Base-by-base conservation (phyloP, 2,888 invertebrate species). In the Urechis unicinctus region DNA sequence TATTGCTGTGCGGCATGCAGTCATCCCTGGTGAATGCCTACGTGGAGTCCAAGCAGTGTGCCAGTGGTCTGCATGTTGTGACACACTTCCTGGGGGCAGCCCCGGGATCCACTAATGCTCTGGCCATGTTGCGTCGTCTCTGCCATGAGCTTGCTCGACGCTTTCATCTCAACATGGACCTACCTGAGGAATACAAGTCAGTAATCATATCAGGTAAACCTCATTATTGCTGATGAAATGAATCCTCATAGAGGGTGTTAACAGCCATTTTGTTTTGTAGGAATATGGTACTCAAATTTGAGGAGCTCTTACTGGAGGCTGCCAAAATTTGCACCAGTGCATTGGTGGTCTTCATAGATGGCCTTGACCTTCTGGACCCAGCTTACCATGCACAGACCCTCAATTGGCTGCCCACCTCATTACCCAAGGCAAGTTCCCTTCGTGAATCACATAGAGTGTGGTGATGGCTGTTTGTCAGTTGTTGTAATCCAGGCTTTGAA, bases 301-400 rank as follows among this genome's bases (percentile, higher is more conserved):
- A 50, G 9, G 69, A 72, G 46, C 56, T 74, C 50, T 57, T 75
- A 53, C 54, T 52, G 29, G 69, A 71, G 52, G 67, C 67, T 17
- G 67, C 63, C 2, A 53, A 57, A 6, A 28, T 63, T 44, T 65
- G 63, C 55, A 50, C 57, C 9, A 60, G 67, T 3, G 68, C 66
- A 1, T 59, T 78, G 9, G 64, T 74, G 5, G 41, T 79, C 6
- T 68, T 78, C 55, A 61, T 79, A n/a, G 79, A 79, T 65, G 78
- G 77, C 13, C 55, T 77, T 29, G 78, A 79, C 55, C 58, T 67
- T 30, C 70, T 78, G 66, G 69, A 73, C 30, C 62, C 68, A 47
- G 65, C 63, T 6, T 62, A 73, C 52, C 67, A 75, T 47, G 73
- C 75, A 4, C 68, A 68, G 47, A 68, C 63, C 50, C 57, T 78